Percentiles rank a stretch among this genome's conserved stretches.
Evolutionary conservation across 2,113 vertebrate species (phyloP).

Genomic region (Pelmatolapia mariae): DNA sequence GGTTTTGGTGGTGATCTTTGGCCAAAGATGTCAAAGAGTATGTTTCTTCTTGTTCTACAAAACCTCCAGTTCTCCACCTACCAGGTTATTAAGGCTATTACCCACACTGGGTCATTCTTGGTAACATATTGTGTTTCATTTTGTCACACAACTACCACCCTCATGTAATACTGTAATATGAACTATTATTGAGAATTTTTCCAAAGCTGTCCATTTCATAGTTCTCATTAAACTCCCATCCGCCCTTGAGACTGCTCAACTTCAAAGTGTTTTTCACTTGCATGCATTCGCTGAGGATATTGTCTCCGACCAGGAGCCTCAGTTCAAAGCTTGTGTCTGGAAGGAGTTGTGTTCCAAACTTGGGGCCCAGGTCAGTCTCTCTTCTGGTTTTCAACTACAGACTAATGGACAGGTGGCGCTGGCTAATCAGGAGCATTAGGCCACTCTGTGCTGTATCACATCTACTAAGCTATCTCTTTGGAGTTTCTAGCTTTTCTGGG

Average conservation of each 20-base stretch:
- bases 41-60: neutral
- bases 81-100: neutral
- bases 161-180: neutral
- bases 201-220: neutral
- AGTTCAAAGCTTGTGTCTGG: neutral
- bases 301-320: neutral
- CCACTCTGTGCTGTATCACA: neutral
- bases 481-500: neutral
- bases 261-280: neutral
- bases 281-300: neutral
- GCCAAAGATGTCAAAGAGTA: neutral
- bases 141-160: neutral
- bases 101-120: neutral
- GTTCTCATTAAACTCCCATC: neutral
- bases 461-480: neutral
- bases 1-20: neutral
- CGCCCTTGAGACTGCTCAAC: neutral
- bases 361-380: neutral
- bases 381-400: neutral
- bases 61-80: neutral
- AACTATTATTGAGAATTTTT: neutral
- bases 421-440: neutral
- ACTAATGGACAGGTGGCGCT: neutral
- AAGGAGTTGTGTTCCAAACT: neutral
- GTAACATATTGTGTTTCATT: neutral